Conservation (phyloP, 2,888 invertebrate genomes). For the Vesta saturnalis region DNA sequence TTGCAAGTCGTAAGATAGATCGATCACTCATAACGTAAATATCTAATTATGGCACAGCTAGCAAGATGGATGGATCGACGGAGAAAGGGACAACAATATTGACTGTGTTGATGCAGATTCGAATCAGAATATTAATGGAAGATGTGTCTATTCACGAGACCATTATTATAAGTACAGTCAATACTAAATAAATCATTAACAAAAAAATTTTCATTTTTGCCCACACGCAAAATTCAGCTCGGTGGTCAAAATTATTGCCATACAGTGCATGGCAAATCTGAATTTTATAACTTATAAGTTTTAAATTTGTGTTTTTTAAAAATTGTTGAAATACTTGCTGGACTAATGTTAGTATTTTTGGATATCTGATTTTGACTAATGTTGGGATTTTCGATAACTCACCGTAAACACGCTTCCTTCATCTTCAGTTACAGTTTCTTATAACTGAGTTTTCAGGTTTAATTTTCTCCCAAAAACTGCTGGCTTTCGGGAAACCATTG, state of each 20-base stretch:
- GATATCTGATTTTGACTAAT: conserved; percentile 1
- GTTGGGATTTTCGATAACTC: background rate
- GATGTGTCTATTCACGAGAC: background rate
- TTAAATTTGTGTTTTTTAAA: conserved; percentile 2
- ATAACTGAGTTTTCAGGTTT: background rate
- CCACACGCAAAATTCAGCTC: background rate
- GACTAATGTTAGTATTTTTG: background rate
- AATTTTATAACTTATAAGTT: conserved; percentile 9
- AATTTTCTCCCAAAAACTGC: background rate
- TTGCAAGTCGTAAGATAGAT: no score
- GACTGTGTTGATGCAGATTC: no score
- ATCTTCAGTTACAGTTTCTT: background rate
- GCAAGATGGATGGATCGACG: no score
- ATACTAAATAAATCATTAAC: background rate
- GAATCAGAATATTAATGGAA: background rate
- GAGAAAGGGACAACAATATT: no score
- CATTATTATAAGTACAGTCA: background rate
- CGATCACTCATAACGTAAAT: no score
- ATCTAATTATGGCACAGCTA: no score
- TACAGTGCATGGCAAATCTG: background rate
- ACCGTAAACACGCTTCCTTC: background rate
- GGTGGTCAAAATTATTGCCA: background rate
- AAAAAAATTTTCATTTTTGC: background rate
- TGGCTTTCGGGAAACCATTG: background rate
- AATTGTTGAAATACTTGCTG: conserved; percentile 4